Percentiles rank a stretch among this genome's conserved stretches.
phyloP scores from a whole-genome alignment of 1,140 invertebrate genomes.

The Lasaia peninsularis region DNA sequence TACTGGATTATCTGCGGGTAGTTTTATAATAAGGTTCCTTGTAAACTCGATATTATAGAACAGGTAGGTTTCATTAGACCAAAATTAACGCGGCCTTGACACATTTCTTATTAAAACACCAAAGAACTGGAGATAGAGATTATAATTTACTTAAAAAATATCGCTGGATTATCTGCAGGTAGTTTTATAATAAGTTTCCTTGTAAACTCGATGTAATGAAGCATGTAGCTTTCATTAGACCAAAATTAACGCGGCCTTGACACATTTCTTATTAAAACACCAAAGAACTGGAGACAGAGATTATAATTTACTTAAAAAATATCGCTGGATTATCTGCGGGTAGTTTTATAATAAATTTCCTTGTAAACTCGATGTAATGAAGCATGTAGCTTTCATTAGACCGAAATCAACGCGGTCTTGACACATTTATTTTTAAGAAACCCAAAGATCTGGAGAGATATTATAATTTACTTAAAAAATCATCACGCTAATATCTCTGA shows the following conservation, averaged over 20 bases:
- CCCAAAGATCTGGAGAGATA: too few relatives aligned
- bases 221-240: neutral
- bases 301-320: too few relatives aligned
- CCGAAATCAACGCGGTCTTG: neutral
- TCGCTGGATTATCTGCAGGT: constrained; percentile 30
- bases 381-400: neutral
- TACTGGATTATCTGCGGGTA: constrained; percentile 30
- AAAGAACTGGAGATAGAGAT: too few relatives aligned
- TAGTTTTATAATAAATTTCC: constrained; percentile 13
- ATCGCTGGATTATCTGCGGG: constrained; percentile 30
- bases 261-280: neutral
- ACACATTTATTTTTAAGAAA: neutral
- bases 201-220: neutral
- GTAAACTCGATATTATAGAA: neutral
- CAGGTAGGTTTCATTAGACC: neutral
- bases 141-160: too few relatives aligned
- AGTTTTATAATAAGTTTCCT: constrained; percentile 8
- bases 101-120: neutral
- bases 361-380: neutral
- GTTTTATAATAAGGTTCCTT: constrained; percentile 7
- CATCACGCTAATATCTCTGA: too few relatives aligned
- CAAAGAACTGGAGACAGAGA: too few relatives aligned
- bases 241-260: neutral
- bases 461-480: too few relatives aligned
- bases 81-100: neutral